Conservation (phyloP, 2,797 vertebrate species). For the Fistularia commersonii region DNA sequence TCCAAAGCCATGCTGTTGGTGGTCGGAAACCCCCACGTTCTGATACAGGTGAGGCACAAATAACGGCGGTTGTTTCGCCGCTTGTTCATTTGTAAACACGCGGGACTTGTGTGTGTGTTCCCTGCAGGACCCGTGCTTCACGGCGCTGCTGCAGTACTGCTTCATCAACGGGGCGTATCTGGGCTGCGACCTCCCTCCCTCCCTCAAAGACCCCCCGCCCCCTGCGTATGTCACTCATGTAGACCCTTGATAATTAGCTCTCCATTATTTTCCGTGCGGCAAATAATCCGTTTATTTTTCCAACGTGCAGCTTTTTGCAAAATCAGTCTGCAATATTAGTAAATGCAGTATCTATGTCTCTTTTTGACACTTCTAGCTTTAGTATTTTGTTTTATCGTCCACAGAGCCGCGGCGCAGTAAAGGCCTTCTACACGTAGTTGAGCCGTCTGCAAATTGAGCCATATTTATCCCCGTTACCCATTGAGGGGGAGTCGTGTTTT, state of each 20-base stretch:
- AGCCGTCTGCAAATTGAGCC: no score
- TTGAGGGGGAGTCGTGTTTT: constrained; percentile 17
- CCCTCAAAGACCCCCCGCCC: constrained; percentile 68
- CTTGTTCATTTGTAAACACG: background rate
- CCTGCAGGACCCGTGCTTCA: constrained; percentile 87
- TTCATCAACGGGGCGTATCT: constrained; percentile 80
- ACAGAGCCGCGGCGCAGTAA: no score
- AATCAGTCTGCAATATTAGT: no score
- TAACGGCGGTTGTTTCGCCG: background rate
- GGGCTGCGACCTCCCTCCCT: constrained; percentile 85
- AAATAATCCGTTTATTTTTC: no score
- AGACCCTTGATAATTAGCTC: background rate
- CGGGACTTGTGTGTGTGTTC: background rate
- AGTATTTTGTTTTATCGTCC: no score
- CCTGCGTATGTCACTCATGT: constrained; percentile 40
- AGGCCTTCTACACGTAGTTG: no score
- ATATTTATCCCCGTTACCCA: no score
- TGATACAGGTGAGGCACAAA: constrained; percentile 76
- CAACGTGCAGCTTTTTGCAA: no score
- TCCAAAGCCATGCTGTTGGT: constrained; percentile 90
- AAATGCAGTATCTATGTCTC: no score
- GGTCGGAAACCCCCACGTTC: constrained; percentile 90
- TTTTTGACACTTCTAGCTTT: no score
- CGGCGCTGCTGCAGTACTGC: constrained; percentile 84
- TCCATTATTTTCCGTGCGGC: no score